Conservation (phyloP, 2,888 invertebrate species). For the Cantharis lateralis region DNA sequence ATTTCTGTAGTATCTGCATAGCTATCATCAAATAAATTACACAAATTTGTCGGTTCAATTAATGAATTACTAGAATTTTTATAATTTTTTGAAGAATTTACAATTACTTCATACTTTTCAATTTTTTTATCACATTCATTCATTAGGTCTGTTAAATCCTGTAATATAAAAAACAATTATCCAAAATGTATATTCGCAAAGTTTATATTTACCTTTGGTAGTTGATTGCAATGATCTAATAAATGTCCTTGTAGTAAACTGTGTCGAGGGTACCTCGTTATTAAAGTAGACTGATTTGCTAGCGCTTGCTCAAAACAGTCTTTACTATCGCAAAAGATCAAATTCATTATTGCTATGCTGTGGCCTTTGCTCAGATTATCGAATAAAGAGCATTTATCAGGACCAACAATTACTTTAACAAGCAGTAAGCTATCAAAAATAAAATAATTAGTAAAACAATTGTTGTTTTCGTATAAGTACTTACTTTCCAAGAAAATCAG, state of each 20-base stretch:
- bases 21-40: conserved; percentile 34
- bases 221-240: conserved; percentile 54
- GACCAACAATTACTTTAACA: conserved; percentile 55
- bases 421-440: conserved; percentile 50
- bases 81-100: not conserved
- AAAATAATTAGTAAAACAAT: not conserved
- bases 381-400: conserved; percentile 55
- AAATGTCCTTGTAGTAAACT: conserved; percentile 57
- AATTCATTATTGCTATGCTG: conserved; percentile 65
- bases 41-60: not conserved
- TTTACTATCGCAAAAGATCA: conserved; percentile 62
- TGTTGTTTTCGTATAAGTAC: conserved; percentile 30
- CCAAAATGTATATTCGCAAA: not conserved
- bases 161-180: conserved; percentile 30
- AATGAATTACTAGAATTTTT: conserved; percentile 11
- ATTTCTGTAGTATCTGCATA: conserved; percentile 46
- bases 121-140: conserved; percentile 44
- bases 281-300: conserved; percentile 65
- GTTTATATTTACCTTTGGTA: conserved; percentile 39
- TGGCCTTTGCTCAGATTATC: conserved; percentile 64
- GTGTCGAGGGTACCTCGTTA: conserved; percentile 66
- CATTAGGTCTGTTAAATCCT: conserved; percentile 42
- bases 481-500: conserved; percentile 62
- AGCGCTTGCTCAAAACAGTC: conserved; percentile 62
- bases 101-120: conserved; percentile 15